Evolutionary conservation across 2,113 vertebrate species (phyloP).

Genomic region (Epinephelus fuscoguttatus): DNA sequence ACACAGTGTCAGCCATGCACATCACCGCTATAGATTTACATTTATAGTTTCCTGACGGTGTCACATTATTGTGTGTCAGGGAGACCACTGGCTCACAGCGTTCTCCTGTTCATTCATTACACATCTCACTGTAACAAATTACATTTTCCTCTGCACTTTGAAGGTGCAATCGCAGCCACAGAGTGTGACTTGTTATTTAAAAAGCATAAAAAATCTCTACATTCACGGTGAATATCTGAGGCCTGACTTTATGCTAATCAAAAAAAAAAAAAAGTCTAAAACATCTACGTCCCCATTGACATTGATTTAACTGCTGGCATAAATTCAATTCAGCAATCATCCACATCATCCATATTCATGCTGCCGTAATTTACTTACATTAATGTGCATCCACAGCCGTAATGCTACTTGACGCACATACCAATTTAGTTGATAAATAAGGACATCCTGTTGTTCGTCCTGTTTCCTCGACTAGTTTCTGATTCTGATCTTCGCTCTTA

Average conservation of each 20-base stretch:
- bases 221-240: conserved; percentile 31
- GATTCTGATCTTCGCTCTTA: conserved; percentile 21
- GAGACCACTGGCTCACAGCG: conserved; percentile 23
- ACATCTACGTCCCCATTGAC: conserved; percentile 72
- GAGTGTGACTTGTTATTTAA: conserved; percentile 32
- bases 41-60: conserved; percentile 58
- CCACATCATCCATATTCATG: conserved; percentile 74
- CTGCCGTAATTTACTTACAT: conserved; percentile 67
- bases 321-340: conserved; percentile 74
- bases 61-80: conserved; percentile 48
- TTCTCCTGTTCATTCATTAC: conserved; percentile 48
- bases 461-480: conserved; percentile 22
- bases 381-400: conserved; percentile 63
- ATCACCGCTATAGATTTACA: conserved; percentile 50
- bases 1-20: conserved; percentile 36
- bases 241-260: conserved; percentile 60
- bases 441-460: conserved; percentile 44
- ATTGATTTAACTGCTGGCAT: conserved; percentile 75
- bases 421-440: conserved; percentile 60
- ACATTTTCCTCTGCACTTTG: conserved; percentile 40
- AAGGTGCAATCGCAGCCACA: conserved; percentile 42
- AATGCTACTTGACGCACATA: conserved; percentile 46
- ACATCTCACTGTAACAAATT: conserved; percentile 32
- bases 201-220: conserved; percentile 39
- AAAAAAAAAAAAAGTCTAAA: conserved; percentile 67